phyloP scores from a whole-genome alignment of 2,113 vertebrate genomes.

The Pongo pygmaeus region DNA sequence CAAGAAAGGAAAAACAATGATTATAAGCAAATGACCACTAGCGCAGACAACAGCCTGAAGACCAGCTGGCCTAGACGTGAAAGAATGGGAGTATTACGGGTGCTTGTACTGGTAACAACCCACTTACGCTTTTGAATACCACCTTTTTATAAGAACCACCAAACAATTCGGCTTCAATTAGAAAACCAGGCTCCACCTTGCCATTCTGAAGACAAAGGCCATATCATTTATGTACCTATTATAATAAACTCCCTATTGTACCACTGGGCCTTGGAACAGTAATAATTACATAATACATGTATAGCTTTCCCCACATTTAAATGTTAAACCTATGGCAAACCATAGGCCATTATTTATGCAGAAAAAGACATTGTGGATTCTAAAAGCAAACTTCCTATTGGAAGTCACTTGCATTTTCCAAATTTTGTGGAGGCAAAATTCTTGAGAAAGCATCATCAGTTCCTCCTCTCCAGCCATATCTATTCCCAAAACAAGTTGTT shows the following conservation, averaged over 20 bases:
- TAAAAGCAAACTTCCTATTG: constrained; percentile 45
- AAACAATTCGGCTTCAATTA: constrained; percentile 54
- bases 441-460: constrained; percentile 41
- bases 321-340: constrained; percentile 56
- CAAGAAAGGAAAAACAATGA: constrained; percentile 79
- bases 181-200: constrained; percentile 54
- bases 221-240: constrained; percentile 35
- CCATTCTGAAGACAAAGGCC: constrained; percentile 63
- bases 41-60: constrained; percentile 77
- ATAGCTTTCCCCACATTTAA: constrained; percentile 36
- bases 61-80: constrained; percentile 73
- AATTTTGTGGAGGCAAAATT: constrained; percentile 34
- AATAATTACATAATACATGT: constrained; percentile 35
- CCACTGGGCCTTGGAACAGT: constrained; percentile 48
- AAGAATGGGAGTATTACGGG: constrained; percentile 44
- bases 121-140: constrained; percentile 44
- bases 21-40: constrained; percentile 79
- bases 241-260: constrained; percentile 40
- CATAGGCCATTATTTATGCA: constrained; percentile 46
- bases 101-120: constrained; percentile 3
- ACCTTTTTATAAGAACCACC: constrained; percentile 55
- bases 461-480: constrained; percentile 48
- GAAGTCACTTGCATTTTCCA: constrained; percentile 21
- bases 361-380: constrained; percentile 17
- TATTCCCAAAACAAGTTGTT: constrained; percentile 18